Conservation (phyloP, 1,140 invertebrate species). For the Melipona quadrifasciata region DNA sequence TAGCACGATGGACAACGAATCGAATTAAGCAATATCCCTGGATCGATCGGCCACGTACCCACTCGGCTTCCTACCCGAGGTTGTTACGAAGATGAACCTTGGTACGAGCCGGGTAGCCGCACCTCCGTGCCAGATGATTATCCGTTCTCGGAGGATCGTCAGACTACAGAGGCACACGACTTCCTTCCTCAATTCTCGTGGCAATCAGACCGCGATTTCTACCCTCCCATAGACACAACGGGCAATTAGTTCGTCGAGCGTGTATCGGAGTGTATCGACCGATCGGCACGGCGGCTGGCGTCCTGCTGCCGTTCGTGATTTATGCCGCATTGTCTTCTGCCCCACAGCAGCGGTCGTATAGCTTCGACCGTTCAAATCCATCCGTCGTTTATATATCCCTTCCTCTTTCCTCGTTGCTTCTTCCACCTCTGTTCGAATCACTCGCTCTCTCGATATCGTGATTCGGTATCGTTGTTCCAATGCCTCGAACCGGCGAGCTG, state of each 20-base stretch:
- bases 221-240: slow-evolving; percentile 66
- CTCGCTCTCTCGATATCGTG: slow-evolving; percentile 52
- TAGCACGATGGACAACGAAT: slow-evolving; percentile 21
- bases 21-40: slow-evolving; percentile 42
- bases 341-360: slow-evolving; percentile 61
- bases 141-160: slow-evolving; percentile 55
- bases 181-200: slow-evolving; percentile 70
- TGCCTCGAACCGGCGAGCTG: slow-evolving; percentile 36
- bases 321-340: slow-evolving; percentile 74
- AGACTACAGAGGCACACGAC: slow-evolving; percentile 55
- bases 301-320: slow-evolving; percentile 75
- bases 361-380: slow-evolving; percentile 61
- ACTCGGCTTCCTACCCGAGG: slow-evolving; percentile 33
- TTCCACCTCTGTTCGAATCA: slow-evolving; percentile 43
- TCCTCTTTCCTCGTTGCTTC: slow-evolving; percentile 39
- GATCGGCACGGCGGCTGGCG: slow-evolving; percentile 62
- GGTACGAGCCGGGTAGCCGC: slow-evolving; percentile 52
- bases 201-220: slow-evolving; percentile 69
- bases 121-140: slow-evolving; percentile 63
- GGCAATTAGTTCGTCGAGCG: slow-evolving; percentile 74
- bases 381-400: slow-evolving; percentile 62
- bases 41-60: slow-evolving; percentile 52
- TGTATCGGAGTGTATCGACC: slow-evolving; percentile 75
- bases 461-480: slow-evolving; percentile 44
- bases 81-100: slow-evolving; percentile 55